Conservation (phyloP, 2,113 vertebrate species). For the human region GRCh38 chr18:77324501-77325000, state of each 20-base stretch:
- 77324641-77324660: not conserved
- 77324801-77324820: no score
- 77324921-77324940: not conserved
- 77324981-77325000: not conserved
- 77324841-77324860: fast-evolving
- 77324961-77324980: not conserved
- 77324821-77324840: not conserved
- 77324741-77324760: fast-evolving
- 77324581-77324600: fast-evolving
- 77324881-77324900: not conserved
- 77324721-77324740: not conserved
- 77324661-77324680: not conserved
- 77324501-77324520: fast-evolving
- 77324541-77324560: not conserved
- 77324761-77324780: not conserved
- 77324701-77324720: not conserved
- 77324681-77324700: not conserved
- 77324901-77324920: not conserved
- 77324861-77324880: not conserved
- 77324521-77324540: fast-evolving
- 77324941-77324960: not conserved
- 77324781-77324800: fast-evolving
- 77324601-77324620: fast-evolving
- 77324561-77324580: fast-evolving
- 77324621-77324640: fast-evolving